These are phyloP conservation scores for Papilio polyxenes DNA, from an alignment of 1,140 invertebrate genomes.

Conservation along the genomic window DNA sequence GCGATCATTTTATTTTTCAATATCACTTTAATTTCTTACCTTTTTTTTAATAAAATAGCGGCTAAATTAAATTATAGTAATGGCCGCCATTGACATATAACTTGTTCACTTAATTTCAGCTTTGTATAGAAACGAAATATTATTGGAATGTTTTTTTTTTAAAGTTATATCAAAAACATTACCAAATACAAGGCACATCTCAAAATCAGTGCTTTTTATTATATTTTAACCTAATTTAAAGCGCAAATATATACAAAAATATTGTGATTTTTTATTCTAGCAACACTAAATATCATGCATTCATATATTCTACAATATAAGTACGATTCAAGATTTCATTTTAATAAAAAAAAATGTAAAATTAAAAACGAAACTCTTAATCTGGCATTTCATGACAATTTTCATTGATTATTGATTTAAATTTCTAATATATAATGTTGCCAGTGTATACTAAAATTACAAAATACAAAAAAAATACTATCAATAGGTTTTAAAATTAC, in stretches of 20 bases:
- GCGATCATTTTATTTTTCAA: neutral
- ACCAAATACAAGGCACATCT: conserved; percentile 10
- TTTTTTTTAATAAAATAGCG: neutral
- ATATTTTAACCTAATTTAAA: neutral
- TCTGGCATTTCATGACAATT: neutral
- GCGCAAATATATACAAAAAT: neutral
- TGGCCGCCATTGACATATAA: neutral
- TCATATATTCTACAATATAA: neutral
- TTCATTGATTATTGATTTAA: neutral
- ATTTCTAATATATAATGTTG: neutral
- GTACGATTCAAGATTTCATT: conserved; percentile 16
- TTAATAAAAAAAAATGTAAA: neutral
- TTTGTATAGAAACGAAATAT: neutral
- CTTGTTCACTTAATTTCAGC: neutral
- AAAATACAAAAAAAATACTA: too few species aligned
- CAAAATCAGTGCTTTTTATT: neutral
- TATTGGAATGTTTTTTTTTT: conserved; percentile 22
- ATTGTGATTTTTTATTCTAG: conserved; percentile 33
- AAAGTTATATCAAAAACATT: conserved; percentile 24
- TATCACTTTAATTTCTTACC: too few species aligned
- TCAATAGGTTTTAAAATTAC: too few species aligned
- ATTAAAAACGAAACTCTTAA: neutral
- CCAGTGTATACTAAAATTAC: too few species aligned
- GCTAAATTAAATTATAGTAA: neutral
- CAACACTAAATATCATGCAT: neutral